These are phyloP conservation scores for Promerops cafer DNA, from an alignment of 2,113 vertebrate genomes.

Conservation along the genomic window DNA sequence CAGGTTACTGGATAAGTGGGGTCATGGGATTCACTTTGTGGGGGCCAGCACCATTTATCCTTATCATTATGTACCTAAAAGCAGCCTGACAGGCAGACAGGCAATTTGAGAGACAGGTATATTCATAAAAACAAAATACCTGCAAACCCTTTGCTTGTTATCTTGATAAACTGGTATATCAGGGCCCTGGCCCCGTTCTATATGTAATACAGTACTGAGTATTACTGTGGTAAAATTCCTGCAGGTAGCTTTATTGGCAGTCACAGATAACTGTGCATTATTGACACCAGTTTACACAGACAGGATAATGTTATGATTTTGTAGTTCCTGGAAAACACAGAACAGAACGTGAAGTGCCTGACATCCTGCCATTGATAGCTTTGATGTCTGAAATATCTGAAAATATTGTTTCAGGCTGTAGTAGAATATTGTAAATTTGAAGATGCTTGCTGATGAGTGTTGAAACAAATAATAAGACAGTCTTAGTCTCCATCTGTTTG, in stretches of 20 bases:
- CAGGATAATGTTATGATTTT: not conserved
- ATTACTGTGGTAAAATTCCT: not conserved
- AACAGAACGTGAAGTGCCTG: not conserved
- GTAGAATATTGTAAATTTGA: not conserved
- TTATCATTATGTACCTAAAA: not conserved
- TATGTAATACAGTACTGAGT: fast-evolving
- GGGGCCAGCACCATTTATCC: not conserved
- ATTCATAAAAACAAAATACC: not conserved
- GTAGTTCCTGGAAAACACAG: not conserved
- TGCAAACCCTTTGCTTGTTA: not conserved
- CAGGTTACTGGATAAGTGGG: not conserved
- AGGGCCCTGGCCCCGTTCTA: not conserved
- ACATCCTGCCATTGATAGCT: not conserved
- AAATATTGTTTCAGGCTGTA: not conserved
- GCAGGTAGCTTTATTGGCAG: not conserved
- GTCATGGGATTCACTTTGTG: not conserved
- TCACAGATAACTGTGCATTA: not conserved
- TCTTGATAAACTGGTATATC: not conserved
- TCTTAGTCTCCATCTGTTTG: not conserved
- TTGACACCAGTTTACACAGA: not conserved
- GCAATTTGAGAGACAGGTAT: not conserved
- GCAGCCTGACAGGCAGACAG: not conserved
- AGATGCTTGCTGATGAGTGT: not conserved
- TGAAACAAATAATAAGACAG: not conserved
- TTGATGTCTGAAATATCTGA: not conserved